These are phyloP conservation scores for Lycorma delicatula DNA, from an alignment of 1,140 invertebrate species.

Conservation along the genomic window DNA sequence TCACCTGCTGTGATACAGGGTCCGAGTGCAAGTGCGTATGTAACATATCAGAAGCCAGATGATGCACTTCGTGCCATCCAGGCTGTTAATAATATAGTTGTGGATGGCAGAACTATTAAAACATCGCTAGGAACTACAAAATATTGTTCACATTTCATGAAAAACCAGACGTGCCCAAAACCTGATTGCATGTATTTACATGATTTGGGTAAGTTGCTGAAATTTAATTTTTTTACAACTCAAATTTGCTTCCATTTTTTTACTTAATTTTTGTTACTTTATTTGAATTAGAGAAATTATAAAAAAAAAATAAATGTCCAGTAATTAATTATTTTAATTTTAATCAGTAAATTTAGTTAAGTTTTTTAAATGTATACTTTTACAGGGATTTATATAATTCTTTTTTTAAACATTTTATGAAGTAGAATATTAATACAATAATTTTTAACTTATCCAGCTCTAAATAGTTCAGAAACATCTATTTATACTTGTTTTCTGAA, in stretches of 20 bases:
- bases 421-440: too few relatives aligned
- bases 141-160: constrained; percentile 99
- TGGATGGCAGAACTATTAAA: constrained; percentile 92
- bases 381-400: too few relatives aligned
- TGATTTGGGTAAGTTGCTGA: constrained; percentile 75
- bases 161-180: constrained; percentile 94
- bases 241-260: too few relatives aligned
- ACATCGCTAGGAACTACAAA: constrained; percentile 98
- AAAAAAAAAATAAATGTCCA: constrained; percentile 3
- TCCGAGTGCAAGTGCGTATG: constrained; percentile 92
- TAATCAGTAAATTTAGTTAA: not conserved
- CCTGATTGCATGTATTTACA: constrained; percentile 99
- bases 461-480: too few relatives aligned
- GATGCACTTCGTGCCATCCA: constrained; percentile 95
- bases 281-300: constrained; percentile 38
- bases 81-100: constrained; percentile 91
- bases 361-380: too few relatives aligned
- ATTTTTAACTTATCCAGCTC: too few relatives aligned
- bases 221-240: too few relatives aligned
- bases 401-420: too few relatives aligned
- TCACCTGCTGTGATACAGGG: too few relatives aligned
- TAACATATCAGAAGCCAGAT: constrained; percentile 89
- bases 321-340: not conserved
- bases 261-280: constrained; percentile 1
- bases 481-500: too few relatives aligned